Conservation (phyloP, 2,113 vertebrate genomes). For the Phaethornis superciliosus region DNA sequence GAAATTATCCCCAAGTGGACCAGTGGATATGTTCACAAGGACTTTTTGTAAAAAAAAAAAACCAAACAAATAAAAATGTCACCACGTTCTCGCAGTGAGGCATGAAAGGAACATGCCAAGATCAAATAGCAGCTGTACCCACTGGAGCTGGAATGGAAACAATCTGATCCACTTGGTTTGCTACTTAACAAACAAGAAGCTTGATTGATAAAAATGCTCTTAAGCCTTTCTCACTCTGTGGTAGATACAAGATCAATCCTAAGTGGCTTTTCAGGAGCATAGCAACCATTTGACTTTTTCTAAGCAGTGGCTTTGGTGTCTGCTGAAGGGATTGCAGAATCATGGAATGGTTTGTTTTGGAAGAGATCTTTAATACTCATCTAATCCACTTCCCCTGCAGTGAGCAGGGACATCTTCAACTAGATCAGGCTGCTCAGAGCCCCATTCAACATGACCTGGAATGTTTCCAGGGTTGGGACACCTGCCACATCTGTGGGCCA, state of each 20-base stretch:
- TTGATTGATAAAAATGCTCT: background rate
- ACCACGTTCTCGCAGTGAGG: background rate
- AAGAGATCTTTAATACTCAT: background rate
- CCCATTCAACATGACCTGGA: background rate
- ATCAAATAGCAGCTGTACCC: background rate
- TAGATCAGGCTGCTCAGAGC: background rate
- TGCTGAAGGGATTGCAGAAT: background rate
- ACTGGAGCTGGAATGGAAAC: background rate
- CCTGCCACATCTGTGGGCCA: background rate
- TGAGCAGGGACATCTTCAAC: background rate
- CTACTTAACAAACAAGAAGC: background rate
- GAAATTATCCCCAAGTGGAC: background rate
- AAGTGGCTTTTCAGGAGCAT: background rate
- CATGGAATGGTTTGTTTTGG: background rate
- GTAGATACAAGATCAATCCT: background rate
- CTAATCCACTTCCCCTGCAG: accelerated
- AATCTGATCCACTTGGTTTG: background rate
- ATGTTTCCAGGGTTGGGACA: background rate
- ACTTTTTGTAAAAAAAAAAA: background rate
- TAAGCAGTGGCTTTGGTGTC: background rate
- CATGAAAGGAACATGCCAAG: slow-evolving; percentile 9
- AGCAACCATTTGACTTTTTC: background rate
- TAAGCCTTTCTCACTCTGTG: background rate
- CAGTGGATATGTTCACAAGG: background rate
- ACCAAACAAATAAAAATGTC: background rate